A percentile compares a stretch with the other conserved stretches of the same genome.
Evolutionary conservation across 2,797 vertebrate genomes (phyloP).

Genomic region (Poliocrania exsul): DNA sequence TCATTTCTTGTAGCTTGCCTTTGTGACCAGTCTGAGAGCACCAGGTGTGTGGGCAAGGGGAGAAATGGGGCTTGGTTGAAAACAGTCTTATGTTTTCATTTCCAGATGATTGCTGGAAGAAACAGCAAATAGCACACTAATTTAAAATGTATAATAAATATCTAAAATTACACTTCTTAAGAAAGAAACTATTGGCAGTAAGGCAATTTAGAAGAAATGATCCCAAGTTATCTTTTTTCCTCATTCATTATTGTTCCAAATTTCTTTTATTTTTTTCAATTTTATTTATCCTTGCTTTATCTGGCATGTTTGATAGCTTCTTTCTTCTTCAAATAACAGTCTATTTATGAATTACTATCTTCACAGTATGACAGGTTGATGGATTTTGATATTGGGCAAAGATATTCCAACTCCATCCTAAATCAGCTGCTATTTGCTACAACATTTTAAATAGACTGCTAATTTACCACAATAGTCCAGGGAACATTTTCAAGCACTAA

Average conservation of each 20-base stretch:
- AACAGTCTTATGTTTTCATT: conserved; percentile 2
- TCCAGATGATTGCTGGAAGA: conserved; percentile 25
- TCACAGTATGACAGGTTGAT: not conserved
- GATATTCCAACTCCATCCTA: not conserved
- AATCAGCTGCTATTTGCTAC: not conserved
- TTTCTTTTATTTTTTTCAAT: not conserved
- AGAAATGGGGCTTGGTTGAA: not conserved
- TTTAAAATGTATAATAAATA: conserved; percentile 2
- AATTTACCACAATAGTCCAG: not conserved
- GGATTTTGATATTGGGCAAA: not conserved
- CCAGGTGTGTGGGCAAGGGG: not conserved
- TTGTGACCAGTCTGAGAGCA: not conserved
- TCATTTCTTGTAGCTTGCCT: not conserved
- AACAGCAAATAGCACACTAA: not conserved
- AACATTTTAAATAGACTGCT: not conserved
- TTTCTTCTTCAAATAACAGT: not conserved
- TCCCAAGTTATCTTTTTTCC: not conserved
- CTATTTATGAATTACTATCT: not conserved
- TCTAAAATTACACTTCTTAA: not conserved
- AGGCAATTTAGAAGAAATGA: not conserved
- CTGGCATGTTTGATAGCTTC: not conserved
- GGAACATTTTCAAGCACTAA: not conserved
- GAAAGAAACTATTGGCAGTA: not conserved
- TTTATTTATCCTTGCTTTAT: not conserved
- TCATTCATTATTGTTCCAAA: not conserved